phyloP scores from a whole-genome alignment of 2,113 vertebrate genomes.

The Eptesicus fuscus region DNA sequence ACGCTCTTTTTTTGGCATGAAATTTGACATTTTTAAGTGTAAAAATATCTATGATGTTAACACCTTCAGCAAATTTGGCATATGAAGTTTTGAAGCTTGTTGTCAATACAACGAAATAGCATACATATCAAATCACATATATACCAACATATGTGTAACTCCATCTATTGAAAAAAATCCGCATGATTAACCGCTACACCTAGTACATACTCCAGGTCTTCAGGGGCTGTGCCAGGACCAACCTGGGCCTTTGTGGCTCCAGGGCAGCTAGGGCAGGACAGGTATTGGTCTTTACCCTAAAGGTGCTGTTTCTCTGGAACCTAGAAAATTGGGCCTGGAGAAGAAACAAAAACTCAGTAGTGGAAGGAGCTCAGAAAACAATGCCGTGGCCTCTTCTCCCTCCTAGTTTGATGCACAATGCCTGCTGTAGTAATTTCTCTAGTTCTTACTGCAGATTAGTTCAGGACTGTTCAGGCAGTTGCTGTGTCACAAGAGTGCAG shows the following conservation, averaged over 20 bases:
- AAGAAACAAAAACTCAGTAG: background rate
- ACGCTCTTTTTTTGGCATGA: no score
- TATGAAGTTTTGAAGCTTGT: no score
- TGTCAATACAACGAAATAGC: no score
- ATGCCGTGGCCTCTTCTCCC: background rate
- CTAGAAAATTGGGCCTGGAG: background rate
- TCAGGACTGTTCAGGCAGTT: background rate
- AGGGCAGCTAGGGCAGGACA: background rate
- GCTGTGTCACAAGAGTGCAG: accelerated
- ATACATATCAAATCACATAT: no score
- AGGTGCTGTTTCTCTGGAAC: background rate
- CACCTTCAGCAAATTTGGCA: no score
- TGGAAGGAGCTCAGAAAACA: background rate
- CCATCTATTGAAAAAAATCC: no score
- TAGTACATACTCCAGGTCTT: background rate
- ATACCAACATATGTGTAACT: no score
- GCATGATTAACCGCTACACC: no score
- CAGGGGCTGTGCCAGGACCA: background rate
- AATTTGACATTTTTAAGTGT: no score
- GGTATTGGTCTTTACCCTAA: background rate
- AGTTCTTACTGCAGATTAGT: background rate
- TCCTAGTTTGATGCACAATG: background rate
- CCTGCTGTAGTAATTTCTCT: background rate
- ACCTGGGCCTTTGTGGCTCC: background rate
- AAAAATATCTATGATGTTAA: no score